These are phyloP conservation scores for Hydrochoerus hydrochaeris DNA, from an alignment of 2,113 vertebrate species.

Conservation along the genomic window DNA sequence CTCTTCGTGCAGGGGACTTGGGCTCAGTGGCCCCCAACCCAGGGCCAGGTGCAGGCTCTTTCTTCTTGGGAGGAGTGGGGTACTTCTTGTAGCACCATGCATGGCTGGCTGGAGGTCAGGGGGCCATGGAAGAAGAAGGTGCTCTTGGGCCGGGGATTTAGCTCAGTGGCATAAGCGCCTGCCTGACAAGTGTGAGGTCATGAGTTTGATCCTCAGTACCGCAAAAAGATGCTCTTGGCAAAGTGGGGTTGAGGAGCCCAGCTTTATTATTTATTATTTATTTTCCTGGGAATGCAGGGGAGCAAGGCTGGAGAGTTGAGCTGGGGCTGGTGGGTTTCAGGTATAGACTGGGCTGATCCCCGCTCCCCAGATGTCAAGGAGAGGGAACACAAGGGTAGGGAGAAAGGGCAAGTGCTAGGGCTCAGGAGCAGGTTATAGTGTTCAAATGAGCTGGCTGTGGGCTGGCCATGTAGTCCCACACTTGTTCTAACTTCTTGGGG, in stretches of 20 bases:
- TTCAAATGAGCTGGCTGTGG: neutral
- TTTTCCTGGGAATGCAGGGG: neutral
- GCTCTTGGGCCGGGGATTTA: too few species aligned
- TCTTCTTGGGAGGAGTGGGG: neutral
- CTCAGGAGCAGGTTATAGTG: neutral
- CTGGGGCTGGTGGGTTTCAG: neutral
- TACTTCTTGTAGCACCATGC: neutral
- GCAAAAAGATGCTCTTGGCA: neutral
- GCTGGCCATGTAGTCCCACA: neutral
- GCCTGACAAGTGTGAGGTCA: too few species aligned
- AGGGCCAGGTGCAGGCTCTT: neutral
- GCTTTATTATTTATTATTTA: too few species aligned
- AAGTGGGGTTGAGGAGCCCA: too few species aligned
- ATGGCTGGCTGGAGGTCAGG: neutral
- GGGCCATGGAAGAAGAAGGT: too few species aligned
- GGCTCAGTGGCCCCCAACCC: too few species aligned
- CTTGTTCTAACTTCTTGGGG: neutral
- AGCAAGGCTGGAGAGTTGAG: neutral
- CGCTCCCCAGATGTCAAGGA: accelerated
- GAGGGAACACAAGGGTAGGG: neutral
- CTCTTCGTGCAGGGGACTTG: too few species aligned
- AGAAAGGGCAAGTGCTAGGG: neutral
- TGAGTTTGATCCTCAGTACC: too few species aligned
- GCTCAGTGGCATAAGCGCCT: too few species aligned
- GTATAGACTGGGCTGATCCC: too few species aligned